Percentiles rank a stretch among this genome's conserved stretches.
Conservation (phyloP, 2,797 vertebrate species). For the Enteromius viviparus region DNA sequence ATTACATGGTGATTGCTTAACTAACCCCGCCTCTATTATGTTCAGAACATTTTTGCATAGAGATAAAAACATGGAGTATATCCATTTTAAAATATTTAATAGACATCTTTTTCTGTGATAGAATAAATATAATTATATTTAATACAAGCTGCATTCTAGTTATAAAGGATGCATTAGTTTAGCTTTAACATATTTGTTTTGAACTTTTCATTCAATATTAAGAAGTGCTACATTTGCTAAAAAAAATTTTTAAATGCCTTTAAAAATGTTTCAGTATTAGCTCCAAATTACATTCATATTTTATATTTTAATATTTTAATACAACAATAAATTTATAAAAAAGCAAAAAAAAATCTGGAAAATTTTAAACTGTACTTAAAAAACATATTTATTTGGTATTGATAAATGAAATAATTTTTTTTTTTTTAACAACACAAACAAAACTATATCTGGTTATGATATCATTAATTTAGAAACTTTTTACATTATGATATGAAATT, state of each 20-base stretch:
- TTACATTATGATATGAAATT: neutral
- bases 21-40: neutral
- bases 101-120: neutral
- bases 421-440: neutral
- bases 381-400: neutral
- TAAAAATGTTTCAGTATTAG: too few species aligned
- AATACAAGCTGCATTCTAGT: too few species aligned
- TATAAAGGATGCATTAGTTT: neutral
- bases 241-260: neutral
- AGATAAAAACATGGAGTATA: too few species aligned
- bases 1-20: conserved; percentile 28
- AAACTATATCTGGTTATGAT: neutral
- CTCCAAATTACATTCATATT: too few species aligned
- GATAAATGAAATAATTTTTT: neutral
- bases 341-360: neutral
- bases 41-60: neutral
- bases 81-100: neutral
- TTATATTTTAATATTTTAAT: neutral
- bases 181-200: neutral
- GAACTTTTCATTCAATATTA: neutral
- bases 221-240: neutral
- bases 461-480: neutral
- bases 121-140: too few species aligned
- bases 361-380: neutral
- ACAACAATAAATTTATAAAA: neutral